Evolutionary conservation across 2,888 invertebrate species (phyloP), one percentile per base, ranked within the genome.

Genomic region (Lomographa bimaculata): DNA sequence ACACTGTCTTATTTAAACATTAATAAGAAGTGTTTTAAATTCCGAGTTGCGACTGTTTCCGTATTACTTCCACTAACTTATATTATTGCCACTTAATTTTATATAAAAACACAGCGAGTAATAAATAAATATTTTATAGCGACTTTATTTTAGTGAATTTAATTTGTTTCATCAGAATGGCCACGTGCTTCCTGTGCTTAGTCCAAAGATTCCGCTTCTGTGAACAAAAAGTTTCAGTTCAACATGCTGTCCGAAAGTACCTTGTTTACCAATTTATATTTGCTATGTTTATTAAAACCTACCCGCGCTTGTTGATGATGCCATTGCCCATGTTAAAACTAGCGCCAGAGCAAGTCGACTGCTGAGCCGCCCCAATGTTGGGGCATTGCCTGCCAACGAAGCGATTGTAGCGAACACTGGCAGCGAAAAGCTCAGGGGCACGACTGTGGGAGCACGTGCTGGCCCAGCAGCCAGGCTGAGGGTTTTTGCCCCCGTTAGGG

Each of bases 401-500:
- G 18, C 70, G 71, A 52, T 79, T 73, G 33, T 30, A 32, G 21
- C 60, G 59, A 1, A 82, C 63, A 14, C 62, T 76, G 2, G 78
- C 49, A 0, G 77, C 79, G 32, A 75, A 74, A 2, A 79, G 53
- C 4, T 72, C 60, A 11, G 53, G 44, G 0, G 79, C 52, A 4
- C 79, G 71, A 2, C 69, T 57, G 41, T 83, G 83, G 2, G 79
- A 80, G 46, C 82, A 82, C 3, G 64, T 63, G 40, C 61, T 73
- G 5, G 57, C 3, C 48, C 44, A 41, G 40, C 82, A 82, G 1
- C 81, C 83, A 10, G 83, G 82, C 43, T 79, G 80, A 2, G 59
- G 60, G 42, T 71, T 65, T 26, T 49, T 67, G 14, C 80, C 82
- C 5, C 79, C 78, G 30, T 82, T 83, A 2, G 79, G 76, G 49